These are phyloP conservation scores for Campoplex nolae DNA, from an alignment of 2,888 invertebrate genomes.

Conservation along the genomic window DNA sequence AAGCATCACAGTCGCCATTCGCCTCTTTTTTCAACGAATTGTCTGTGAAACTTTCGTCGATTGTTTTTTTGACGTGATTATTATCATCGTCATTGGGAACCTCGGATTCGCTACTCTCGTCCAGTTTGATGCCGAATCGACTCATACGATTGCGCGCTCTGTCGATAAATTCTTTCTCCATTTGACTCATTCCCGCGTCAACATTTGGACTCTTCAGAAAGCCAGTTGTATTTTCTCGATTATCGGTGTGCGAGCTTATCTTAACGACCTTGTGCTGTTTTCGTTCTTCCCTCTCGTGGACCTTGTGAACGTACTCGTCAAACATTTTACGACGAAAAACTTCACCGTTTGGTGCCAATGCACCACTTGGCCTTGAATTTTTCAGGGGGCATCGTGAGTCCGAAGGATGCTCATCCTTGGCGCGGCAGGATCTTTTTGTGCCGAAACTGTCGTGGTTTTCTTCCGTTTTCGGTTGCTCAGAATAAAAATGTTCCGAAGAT, in stretches of 20 bases:
- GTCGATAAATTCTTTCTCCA: slow-evolving; percentile 92
- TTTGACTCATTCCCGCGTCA: slow-evolving; percentile 83
- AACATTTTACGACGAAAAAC: slow-evolving; percentile 93
- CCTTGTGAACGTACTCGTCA: slow-evolving; percentile 92
- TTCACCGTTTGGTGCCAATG: slow-evolving; percentile 87
- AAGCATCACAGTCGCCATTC: slow-evolving; percentile 71
- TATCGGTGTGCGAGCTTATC: slow-evolving; percentile 87
- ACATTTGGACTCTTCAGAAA: slow-evolving; percentile 54
- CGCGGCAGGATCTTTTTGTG: slow-evolving; percentile 45
- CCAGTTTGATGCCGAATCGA: slow-evolving; percentile 89
- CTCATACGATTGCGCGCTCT: slow-evolving; percentile 90
- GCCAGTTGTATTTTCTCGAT: slow-evolving; percentile 71
- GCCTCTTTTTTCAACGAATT: slow-evolving; percentile 14
- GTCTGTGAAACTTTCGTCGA: slow-evolving; percentile 83
- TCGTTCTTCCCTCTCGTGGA: slow-evolving; percentile 91
- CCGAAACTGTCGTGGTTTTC: neutral
- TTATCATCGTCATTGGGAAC: slow-evolving; percentile 72
- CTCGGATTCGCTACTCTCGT: slow-evolving; percentile 85
- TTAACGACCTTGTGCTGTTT: slow-evolving; percentile 93
- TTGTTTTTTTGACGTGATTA: slow-evolving; percentile 78
- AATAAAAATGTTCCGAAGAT: neutral
- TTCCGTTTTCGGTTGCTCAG: neutral
- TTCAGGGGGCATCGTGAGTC: slow-evolving; percentile 28
- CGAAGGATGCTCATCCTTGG: slow-evolving; percentile 62
- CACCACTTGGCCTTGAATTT: slow-evolving; percentile 65